Percentiles rank a stretch among this genome's conserved stretches.
Evolutionary conservation across 2,888 invertebrate species (phyloP).

Genomic region (Trachelus tabidus): DNA sequence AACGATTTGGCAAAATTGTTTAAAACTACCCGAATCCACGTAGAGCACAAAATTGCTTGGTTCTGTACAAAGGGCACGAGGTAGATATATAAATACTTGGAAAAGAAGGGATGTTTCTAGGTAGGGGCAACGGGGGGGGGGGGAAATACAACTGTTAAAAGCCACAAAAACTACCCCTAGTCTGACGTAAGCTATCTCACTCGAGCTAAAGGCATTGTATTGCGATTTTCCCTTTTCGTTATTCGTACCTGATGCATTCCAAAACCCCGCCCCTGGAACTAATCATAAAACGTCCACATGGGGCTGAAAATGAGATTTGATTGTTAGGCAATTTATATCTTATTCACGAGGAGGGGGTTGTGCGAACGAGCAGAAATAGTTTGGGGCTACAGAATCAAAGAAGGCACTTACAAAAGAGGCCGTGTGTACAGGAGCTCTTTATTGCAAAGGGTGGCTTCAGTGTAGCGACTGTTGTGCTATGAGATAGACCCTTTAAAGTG

Average conservation of each 20-base stretch:
- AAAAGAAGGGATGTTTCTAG: not conserved
- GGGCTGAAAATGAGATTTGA: slow-evolving; percentile 24
- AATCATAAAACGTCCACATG: not conserved
- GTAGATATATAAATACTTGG: not conserved
- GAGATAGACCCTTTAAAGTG: not conserved
- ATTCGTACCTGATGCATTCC: not conserved
- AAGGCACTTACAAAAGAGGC: not conserved
- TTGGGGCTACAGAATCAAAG: not conserved
- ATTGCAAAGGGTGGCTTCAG: not conserved
- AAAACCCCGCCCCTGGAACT: slow-evolving; percentile 1
- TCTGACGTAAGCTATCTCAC: not conserved
- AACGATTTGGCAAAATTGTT: not conserved
- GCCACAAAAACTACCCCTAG: not conserved
- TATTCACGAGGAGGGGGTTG: slow-evolving; percentile 19
- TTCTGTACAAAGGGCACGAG: not conserved
- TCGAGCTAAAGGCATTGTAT: not conserved
- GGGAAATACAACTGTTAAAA: not conserved
- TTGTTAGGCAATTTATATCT: slow-evolving; percentile 36
- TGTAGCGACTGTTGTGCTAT: not conserved
- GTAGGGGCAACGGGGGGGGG: not conserved
- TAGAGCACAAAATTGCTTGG: not conserved
- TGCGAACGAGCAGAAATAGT: not conserved
- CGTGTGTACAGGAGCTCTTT: not conserved
- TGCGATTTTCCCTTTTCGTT: not conserved
- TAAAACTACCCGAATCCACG: not conserved